phyloP scores from a whole-genome alignment of 1,140 invertebrate species.

The Camponotus floridanus region DNA sequence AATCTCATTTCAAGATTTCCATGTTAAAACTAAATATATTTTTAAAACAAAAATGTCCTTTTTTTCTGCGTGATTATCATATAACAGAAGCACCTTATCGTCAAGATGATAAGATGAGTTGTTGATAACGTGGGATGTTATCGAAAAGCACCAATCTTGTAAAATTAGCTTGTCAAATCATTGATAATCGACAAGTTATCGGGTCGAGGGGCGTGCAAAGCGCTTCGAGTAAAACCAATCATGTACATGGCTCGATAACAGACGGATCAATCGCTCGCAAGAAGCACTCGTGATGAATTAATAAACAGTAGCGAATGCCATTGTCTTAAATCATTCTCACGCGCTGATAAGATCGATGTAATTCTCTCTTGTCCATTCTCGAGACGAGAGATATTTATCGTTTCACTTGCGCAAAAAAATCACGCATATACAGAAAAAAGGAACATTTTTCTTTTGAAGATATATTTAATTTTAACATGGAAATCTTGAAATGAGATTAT shows the following conservation, averaged over 20 bases:
- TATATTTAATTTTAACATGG: too few species aligned
- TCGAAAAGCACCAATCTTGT: slow-evolving; percentile 9
- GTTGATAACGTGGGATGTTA: neutral
- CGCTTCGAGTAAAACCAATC: neutral
- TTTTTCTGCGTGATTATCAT: too few species aligned
- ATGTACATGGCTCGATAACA: neutral
- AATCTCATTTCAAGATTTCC: too few species aligned
- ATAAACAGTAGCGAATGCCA: neutral
- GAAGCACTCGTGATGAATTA: neutral
- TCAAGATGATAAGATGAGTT: neutral
- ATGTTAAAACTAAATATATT: too few species aligned
- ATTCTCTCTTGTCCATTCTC: neutral
- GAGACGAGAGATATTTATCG: neutral
- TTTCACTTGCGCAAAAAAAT: neutral
- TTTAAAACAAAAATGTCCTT: too few species aligned
- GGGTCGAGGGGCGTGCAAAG: neutral
- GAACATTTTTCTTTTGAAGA: too few species aligned
- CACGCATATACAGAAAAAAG: too few species aligned
- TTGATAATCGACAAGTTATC: neutral
- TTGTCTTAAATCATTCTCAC: neutral
- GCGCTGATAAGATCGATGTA: neutral
- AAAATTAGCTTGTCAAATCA: neutral
- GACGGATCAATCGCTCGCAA: neutral
- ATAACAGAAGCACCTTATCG: neutral
- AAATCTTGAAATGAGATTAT: too few species aligned